These are phyloP conservation scores for Tachuris rubrigastra DNA, from an alignment of 2,113 vertebrate species.

Conservation along the genomic window DNA sequence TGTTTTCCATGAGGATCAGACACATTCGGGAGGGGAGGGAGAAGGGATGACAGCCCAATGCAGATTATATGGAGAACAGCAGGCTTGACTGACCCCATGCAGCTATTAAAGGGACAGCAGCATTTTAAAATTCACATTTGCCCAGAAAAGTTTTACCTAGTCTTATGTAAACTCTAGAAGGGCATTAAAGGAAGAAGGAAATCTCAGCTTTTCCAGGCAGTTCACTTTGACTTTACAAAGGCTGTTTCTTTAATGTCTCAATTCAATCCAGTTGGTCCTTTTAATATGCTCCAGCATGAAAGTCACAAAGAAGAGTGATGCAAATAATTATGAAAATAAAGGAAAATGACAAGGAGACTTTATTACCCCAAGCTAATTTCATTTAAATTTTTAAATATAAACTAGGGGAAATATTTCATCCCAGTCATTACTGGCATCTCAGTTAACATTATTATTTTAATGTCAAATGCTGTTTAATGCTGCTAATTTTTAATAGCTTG, in stretches of 20 bases:
- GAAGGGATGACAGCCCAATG: not conserved
- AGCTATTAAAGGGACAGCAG: not conserved
- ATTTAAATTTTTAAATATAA: not conserved
- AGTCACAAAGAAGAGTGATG: not conserved
- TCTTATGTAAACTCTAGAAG: not conserved
- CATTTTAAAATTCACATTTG: not conserved
- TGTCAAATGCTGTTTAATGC: not conserved
- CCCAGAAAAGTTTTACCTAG: not conserved
- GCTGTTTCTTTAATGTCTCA: not conserved
- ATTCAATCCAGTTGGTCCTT: not conserved
- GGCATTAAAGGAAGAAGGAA: not conserved
- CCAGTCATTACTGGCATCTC: not conserved
- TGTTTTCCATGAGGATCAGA: conserved; percentile 22
- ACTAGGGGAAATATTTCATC: not conserved
- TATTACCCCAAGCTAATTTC: not conserved
- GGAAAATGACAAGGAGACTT: not conserved
- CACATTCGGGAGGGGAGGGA: not conserved
- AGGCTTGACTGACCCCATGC: not conserved
- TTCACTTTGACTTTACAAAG: not conserved
- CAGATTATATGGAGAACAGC: not conserved
- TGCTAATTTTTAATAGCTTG: not conserved
- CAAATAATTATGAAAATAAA: not conserved
- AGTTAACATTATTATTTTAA: not conserved
- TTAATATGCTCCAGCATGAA: not conserved
- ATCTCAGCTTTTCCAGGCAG: not conserved